Percentiles rank a stretch among this genome's conserved stretches.
phyloP scores from a whole-genome alignment of 2,888 invertebrate genomes.

The Drosophila tanythrix region DNA sequence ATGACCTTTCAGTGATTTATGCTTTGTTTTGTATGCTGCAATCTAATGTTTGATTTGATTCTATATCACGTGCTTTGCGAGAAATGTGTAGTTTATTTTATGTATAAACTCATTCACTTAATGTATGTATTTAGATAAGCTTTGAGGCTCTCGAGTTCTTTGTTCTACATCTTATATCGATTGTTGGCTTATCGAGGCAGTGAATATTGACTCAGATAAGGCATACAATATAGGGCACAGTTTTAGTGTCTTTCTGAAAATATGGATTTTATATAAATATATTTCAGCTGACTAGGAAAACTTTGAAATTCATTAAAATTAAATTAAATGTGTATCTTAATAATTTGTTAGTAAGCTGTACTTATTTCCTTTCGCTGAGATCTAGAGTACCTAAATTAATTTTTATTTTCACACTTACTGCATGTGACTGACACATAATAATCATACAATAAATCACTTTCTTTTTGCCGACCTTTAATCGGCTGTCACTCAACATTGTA shows the following conservation, averaged over 20 bases:
- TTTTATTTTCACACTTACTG: not conserved
- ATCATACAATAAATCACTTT: constrained; percentile 20
- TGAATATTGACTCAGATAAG: constrained; percentile 42
- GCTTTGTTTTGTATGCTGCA: constrained; percentile 18
- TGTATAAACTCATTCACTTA: constrained; percentile 4
- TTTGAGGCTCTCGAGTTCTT: not conserved
- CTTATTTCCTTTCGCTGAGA: not conserved
- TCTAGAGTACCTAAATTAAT: too few relatives aligned
- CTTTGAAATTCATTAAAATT: not conserved
- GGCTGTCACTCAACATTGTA: constrained; percentile 14
- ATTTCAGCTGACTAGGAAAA: not conserved
- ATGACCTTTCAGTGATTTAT: constrained; percentile 58
- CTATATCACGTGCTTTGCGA: constrained; percentile 26
- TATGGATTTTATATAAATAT: not conserved
- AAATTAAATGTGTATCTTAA: not conserved
- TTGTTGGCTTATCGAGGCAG: constrained; percentile 36
- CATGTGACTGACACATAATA: not conserved
- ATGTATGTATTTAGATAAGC: constrained; percentile 18
- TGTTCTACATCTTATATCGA: constrained; percentile 25
- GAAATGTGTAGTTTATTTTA: not conserved
- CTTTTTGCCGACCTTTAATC: constrained; percentile 12
- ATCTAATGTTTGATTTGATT: not conserved
- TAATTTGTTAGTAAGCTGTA: not conserved
- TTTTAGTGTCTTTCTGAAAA: not conserved
- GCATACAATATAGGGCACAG: constrained; percentile 4